phyloP scores from a whole-genome alignment of 2,113 vertebrate species.

The Actenoides hombroni region DNA sequence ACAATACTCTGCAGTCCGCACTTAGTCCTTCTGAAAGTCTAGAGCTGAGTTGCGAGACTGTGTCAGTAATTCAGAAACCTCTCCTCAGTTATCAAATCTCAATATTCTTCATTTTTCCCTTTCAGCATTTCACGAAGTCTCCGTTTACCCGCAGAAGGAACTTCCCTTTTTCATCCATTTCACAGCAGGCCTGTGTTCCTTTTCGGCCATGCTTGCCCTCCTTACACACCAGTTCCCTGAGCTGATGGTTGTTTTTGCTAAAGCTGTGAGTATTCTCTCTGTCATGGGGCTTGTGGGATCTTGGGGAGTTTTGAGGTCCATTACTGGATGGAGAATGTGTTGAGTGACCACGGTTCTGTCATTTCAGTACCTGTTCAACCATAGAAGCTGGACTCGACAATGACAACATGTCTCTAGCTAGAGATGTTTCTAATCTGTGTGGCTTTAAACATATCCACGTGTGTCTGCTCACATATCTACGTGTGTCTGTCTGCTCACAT shows the following conservation, averaged over 20 bases:
- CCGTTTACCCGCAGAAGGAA: conserved; percentile 98
- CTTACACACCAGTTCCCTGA: conserved; percentile 98
- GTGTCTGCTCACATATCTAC: not conserved
- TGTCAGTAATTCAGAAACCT: not conserved
- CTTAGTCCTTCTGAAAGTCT: not conserved
- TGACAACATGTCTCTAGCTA: not conserved
- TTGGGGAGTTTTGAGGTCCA: not conserved
- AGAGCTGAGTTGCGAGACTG: not conserved
- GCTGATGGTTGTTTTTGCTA: conserved; percentile 95
- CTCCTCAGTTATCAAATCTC: not conserved
- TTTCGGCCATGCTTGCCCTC: conserved; percentile 96
- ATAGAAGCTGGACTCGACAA: not conserved
- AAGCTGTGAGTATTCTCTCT: conserved; percentile 84
- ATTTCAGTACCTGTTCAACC: not conserved
- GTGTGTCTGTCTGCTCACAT: not conserved
- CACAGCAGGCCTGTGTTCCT: conserved; percentile 97
- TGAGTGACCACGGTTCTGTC: not conserved
- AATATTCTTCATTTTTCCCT: not conserved
- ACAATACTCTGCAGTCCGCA: not conserved
- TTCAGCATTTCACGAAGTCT: conserved; percentile 96
- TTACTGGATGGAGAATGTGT: not conserved
- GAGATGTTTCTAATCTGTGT: not conserved
- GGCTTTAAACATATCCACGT: not conserved
- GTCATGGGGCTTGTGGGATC: not conserved
- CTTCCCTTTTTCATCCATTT: conserved; percentile 99